phyloP scores from a whole-genome alignment of 1,140 invertebrate genomes.

The Halictus rubicundus region DNA sequence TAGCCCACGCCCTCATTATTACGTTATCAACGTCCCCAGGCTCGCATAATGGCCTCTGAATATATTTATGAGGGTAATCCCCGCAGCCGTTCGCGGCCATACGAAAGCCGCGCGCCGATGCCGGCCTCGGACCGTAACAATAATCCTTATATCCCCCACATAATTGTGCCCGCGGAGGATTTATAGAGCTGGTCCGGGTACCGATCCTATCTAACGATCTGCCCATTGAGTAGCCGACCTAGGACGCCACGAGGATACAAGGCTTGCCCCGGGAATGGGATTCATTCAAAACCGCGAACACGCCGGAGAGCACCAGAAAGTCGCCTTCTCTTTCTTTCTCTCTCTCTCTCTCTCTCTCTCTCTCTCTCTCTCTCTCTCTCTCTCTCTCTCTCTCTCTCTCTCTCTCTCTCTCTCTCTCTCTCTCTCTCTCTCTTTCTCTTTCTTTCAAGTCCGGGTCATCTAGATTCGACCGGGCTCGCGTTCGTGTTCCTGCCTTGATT shows the following conservation, averaged over 20 bases:
- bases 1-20: slow-evolving; percentile 74
- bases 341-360: too few species aligned
- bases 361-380: background rate
- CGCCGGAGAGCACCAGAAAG: background rate
- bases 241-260: slow-evolving; percentile 59
- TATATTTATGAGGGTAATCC: slow-evolving; percentile 72
- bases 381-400: background rate
- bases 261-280: slow-evolving; percentile 55
- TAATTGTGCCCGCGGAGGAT: slow-evolving; percentile 76
- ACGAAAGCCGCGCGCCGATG: slow-evolving; percentile 50
- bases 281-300: slow-evolving; percentile 66
- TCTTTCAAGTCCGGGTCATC: slow-evolving; percentile 19
- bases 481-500: slow-evolving; percentile 35
- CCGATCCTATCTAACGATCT: slow-evolving; percentile 75
- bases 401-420: background rate
- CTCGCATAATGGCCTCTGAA: slow-evolving; percentile 67
- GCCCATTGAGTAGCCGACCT: slow-evolving; percentile 71
- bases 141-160: slow-evolving; percentile 75
- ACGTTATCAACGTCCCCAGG: slow-evolving; percentile 72
- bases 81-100: slow-evolving; percentile 50
- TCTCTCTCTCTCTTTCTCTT: background rate
- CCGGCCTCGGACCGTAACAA: slow-evolving; percentile 66
- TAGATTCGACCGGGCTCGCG: slow-evolving; percentile 17
- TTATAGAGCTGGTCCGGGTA: slow-evolving; percentile 72
- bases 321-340: background rate